Percentiles rank a stretch among this genome's conserved stretches.
Evolutionary conservation across 2,113 vertebrate genomes (phyloP).

Genomic region (Colistium nudipinnis): DNA sequence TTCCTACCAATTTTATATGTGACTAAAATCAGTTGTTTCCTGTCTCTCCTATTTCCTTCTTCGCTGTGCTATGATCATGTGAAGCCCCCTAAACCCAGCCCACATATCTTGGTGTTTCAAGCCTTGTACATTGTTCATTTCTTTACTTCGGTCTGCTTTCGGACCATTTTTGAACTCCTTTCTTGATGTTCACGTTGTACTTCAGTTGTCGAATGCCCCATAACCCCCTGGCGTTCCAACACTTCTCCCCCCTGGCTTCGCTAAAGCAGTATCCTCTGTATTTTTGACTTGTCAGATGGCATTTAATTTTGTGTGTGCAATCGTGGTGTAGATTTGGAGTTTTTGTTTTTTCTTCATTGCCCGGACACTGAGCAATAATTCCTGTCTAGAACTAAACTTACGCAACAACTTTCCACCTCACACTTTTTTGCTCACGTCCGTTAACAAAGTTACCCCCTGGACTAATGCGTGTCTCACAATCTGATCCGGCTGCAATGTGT

Average conservation of each 20-base stretch:
- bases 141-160: background rate
- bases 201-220: background rate
- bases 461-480: slow-evolving; percentile 82
- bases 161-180: background rate
- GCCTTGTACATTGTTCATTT: background rate
- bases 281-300: slow-evolving; percentile 13
- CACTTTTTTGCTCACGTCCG: background rate
- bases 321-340: background rate
- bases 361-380: slow-evolving; percentile 70
- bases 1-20: slow-evolving; percentile 74
- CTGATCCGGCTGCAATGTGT: slow-evolving; percentile 70
- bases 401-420: background rate
- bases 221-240: no score
- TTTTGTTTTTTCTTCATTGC: background rate
- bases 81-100: background rate
- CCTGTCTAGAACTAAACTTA: slow-evolving; percentile 12
- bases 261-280: background rate
- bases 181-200: background rate
- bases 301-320: slow-evolving; percentile 9
- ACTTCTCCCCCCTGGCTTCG: background rate
- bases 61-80: slow-evolving; percentile 18
- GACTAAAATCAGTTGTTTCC: slow-evolving; percentile 69
- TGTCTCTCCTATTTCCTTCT: background rate
- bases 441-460: slow-evolving; percentile 62
- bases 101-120: background rate